Percentiles rank a stretch among this genome's conserved stretches.
phyloP scores from a whole-genome alignment of 2,888 invertebrate genomes.

The Syrphus vitripennis region DNA sequence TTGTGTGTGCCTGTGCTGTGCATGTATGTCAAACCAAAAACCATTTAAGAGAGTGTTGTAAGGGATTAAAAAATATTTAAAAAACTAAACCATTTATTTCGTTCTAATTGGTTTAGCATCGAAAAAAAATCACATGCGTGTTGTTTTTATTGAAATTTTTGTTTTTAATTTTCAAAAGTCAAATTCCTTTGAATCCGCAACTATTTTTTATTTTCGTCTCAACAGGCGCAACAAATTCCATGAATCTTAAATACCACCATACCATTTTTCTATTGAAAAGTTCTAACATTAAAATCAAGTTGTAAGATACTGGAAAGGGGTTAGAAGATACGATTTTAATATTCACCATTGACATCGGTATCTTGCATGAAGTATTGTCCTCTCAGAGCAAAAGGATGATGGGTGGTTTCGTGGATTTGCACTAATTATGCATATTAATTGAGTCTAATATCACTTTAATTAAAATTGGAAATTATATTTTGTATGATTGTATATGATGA shows the following conservation, averaged over 20 bases:
- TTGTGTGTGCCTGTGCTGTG: neutral
- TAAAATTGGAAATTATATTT: conserved; percentile 61
- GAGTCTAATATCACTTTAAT: conserved; percentile 64
- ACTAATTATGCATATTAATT: conserved; percentile 70
- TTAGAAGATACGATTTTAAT: conserved; percentile 33
- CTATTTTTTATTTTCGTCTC: conserved; percentile 37
- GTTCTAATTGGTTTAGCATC: conserved; percentile 3
- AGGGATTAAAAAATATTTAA: neutral
- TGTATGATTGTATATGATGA: conserved; percentile 13
- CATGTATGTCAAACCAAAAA: conserved; percentile 19
- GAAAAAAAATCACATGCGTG: neutral
- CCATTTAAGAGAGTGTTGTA: neutral
- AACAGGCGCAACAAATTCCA: conserved; percentile 32
- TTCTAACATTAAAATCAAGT: conserved; percentile 45
- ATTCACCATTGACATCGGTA: conserved; percentile 23
- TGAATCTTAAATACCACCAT: conserved; percentile 4
- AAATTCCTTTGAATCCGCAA: conserved; percentile 30
- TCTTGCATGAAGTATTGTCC: conserved; percentile 16
- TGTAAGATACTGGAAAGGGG: conserved; percentile 32
- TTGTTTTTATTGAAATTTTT: neutral
- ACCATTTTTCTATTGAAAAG: neutral
- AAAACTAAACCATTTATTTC: neutral
- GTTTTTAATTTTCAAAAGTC: neutral
- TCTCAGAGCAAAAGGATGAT: neutral
- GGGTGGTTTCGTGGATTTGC: conserved; percentile 4